Evolutionary conservation across 1,140 invertebrate genomes (phyloP), one percentile per base, ranked within the genome.

Genomic region (Bilobella aurantiaca): DNA sequence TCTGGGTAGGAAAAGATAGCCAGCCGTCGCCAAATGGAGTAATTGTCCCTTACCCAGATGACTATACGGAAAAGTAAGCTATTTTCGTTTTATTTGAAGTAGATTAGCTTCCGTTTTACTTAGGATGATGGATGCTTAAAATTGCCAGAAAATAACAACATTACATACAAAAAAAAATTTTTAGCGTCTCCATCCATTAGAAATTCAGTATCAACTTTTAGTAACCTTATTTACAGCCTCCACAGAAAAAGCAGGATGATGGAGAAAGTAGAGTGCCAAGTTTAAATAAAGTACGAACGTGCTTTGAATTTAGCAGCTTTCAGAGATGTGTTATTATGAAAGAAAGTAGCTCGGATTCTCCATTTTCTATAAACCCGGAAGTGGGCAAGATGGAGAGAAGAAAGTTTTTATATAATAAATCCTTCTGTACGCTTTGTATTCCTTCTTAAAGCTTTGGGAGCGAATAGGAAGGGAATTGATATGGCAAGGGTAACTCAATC

Each of bases 41-140:
- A 56, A 84, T 90, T 21, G 86, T 94, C 74, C 89, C 90, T 0
- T 92, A 91, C 76, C 90, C 90, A 31, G 88, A 91, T 73, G 85
- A 89, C 72, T 87, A 87, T 74, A 78, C 78, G 31, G 61, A 84
- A 72, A 84, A 82, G 87, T 87, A 78, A 81, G 80, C 80, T 62
- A 28, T 68, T 60, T 53, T 29, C 27, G 3, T 61, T 42, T 42
- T 12, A 53, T 53, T 53, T 23, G 12, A 53, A 53, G 21, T 53
- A 53, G 25, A 53, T n/a, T n/a, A n/a, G n/a, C n/a, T n/a, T n/a
- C n/a, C n/a, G n/a, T n/a, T n/a, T n/a, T n/a, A n/a, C n/a, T n/a
- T n/a, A n/a, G n/a, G n/a, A n/a, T n/a, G n/a, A n/a, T n/a, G n/a
- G n/a, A n/a, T n/a, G n/a, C n/a, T n/a, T n/a, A n/a, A n/a, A n/a